Percentiles rank a stretch among this genome's conserved stretches.
Conservation (phyloP, 2,888 invertebrate species). For the Eumacrocentrus americanus region DNA sequence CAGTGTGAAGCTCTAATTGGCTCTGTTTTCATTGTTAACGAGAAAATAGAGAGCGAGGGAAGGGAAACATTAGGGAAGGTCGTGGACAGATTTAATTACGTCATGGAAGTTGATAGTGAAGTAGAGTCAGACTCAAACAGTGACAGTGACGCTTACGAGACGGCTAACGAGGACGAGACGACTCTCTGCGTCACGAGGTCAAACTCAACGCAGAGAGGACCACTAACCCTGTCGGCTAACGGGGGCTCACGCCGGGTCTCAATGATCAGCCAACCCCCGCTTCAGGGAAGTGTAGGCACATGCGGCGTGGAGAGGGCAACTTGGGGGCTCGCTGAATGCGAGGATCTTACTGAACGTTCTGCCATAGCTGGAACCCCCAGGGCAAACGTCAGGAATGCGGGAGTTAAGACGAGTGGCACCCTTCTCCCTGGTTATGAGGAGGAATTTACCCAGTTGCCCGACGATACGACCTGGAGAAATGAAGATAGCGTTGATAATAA, state of each 20-base stretch:
- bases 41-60: no score
- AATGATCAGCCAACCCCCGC: no score
- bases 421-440: neutral
- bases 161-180: conserved; percentile 8
- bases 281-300: no score
- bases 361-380: no score
- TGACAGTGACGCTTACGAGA: conserved; percentile 3
- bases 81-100: neutral
- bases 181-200: neutral
- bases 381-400: neutral
- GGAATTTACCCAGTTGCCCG: neutral
- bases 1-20: neutral
- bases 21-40: no score
- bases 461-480: neutral
- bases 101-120: neutral
- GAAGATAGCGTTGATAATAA: neutral
- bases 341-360: neutral
- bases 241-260: neutral
- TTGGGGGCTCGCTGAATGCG: no score
- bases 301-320: no score
- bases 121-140: neutral
- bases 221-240: neutral
- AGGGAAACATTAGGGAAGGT: no score
- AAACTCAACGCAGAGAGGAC: neutral
- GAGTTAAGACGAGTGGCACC: neutral